Evolutionary conservation across 2,113 vertebrate genomes (phyloP).

Genomic region (Tinamus guttatus): DNA sequence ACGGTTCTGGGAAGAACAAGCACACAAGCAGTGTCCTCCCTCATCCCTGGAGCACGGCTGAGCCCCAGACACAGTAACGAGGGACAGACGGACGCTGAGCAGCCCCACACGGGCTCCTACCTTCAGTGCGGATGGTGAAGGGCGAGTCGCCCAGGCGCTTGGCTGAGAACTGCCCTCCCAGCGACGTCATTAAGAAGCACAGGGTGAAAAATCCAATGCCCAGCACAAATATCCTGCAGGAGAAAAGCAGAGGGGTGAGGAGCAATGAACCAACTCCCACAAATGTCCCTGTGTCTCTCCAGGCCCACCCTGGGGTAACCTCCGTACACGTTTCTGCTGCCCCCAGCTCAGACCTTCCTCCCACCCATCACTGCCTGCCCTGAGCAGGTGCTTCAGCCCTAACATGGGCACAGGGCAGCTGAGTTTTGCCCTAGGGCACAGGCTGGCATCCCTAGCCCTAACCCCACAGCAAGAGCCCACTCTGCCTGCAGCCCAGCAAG

Average conservation of each 20-base stretch:
- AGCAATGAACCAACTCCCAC: accelerated
- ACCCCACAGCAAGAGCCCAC: too few relatives aligned
- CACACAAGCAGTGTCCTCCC: neutral
- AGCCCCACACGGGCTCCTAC: constrained; percentile 55
- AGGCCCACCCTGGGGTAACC: accelerated
- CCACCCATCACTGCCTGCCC: neutral
- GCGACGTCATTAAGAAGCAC: constrained; percentile 97
- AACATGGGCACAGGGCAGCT: accelerated
- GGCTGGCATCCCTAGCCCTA: too few relatives aligned
- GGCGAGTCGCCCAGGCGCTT: constrained; percentile 91
- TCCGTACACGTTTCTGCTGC: neutral
- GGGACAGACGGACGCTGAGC: accelerated
- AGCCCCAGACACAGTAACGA: accelerated
- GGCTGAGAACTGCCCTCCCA: constrained; percentile 94
- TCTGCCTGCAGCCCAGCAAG: neutral
- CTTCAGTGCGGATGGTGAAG: constrained; percentile 93
- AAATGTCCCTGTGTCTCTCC: neutral
- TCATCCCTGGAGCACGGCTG: neutral
- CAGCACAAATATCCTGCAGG: constrained; percentile 89
- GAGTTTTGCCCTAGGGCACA: accelerated
- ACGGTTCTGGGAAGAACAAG: neutral
- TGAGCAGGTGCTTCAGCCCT: neutral
- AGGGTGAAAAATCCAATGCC: constrained; percentile 97
- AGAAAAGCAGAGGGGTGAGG: constrained; percentile 9
- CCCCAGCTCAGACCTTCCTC: neutral